phyloP scores from a whole-genome alignment of 2,797 vertebrate genomes.

The Remorina albescens region DNA sequence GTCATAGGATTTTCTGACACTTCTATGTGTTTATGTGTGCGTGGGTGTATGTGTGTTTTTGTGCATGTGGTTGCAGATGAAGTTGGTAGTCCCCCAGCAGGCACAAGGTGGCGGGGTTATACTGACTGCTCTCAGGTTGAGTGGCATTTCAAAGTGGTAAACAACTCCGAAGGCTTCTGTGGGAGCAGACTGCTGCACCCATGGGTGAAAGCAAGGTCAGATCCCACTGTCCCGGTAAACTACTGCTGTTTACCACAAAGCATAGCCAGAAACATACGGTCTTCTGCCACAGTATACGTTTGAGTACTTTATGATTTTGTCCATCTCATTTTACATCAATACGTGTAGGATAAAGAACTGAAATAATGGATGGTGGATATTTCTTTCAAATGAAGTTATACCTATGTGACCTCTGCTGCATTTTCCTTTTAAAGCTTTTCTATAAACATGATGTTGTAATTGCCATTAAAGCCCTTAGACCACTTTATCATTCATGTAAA shows the following conservation, averaged over 20 bases:
- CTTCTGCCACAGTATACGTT: too few relatives aligned
- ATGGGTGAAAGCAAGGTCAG: conserved; percentile 28
- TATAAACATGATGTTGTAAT: too few relatives aligned
- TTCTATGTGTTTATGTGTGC: neutral
- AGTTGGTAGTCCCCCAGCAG: conserved; percentile 34
- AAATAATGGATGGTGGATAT: too few relatives aligned
- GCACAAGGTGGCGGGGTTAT: conserved; percentile 20
- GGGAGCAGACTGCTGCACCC: conserved; percentile 42
- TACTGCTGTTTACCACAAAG: neutral
- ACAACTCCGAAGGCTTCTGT: conserved; percentile 49
- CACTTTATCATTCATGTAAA: too few relatives aligned
- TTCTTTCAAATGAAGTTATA: too few relatives aligned
- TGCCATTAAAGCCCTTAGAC: too few relatives aligned
- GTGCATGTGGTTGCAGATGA: conserved; percentile 19
- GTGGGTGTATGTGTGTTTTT: neutral
- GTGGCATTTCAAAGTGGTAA: conserved; percentile 54
- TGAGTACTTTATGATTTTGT: too few relatives aligned
- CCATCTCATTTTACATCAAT: too few relatives aligned
- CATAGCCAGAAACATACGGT: neutral
- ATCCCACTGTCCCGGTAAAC: neutral
- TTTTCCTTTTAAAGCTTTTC: too few relatives aligned
- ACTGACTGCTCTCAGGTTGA: conserved; percentile 44
- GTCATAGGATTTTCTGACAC: conserved; percentile 32
- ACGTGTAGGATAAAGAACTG: too few relatives aligned
- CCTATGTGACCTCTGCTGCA: too few relatives aligned